Conservation (phyloP, 2,888 invertebrate genomes). For the Apodemia mormo region DNA sequence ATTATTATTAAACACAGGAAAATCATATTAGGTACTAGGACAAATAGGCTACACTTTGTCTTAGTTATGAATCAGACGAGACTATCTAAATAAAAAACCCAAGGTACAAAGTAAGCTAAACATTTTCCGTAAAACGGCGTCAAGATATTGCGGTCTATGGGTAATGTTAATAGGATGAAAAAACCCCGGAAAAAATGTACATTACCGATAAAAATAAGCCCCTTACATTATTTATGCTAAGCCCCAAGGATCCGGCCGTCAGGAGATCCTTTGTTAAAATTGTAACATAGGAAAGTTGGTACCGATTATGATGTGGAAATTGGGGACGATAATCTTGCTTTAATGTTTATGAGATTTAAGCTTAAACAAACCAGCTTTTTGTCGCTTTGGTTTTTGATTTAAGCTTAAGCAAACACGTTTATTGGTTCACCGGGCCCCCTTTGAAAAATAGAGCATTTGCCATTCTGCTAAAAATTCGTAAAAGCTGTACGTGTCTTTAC, state of each 20-base stretch:
- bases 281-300: conserved; percentile 1
- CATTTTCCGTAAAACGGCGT: neutral
- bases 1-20: too few relatives aligned
- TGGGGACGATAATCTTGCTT: neutral
- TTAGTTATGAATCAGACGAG: too few relatives aligned
- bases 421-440: too few relatives aligned
- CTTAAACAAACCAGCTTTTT: too few relatives aligned
- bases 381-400: too few relatives aligned
- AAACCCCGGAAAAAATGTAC: conserved; percentile 12
- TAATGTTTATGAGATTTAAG: neutral
- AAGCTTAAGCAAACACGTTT: too few relatives aligned
- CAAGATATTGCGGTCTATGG: conserved; percentile 10
- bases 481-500: too few relatives aligned
- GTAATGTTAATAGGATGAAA: conserved; percentile 17
- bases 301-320: neutral
- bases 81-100: neutral
- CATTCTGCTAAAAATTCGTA: too few relatives aligned
- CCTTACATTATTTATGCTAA: conserved; percentile 15
- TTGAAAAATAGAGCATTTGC: too few relatives aligned
- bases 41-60: too few relatives aligned
- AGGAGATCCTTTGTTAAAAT: neutral
- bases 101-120: neutral
- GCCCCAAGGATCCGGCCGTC: neutral
- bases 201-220: conserved; percentile 17
- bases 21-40: too few relatives aligned